Conservation (phyloP, 37 sponge, comb jelly and placozoan genomes). For the Hormiphora californensis region DNA sequence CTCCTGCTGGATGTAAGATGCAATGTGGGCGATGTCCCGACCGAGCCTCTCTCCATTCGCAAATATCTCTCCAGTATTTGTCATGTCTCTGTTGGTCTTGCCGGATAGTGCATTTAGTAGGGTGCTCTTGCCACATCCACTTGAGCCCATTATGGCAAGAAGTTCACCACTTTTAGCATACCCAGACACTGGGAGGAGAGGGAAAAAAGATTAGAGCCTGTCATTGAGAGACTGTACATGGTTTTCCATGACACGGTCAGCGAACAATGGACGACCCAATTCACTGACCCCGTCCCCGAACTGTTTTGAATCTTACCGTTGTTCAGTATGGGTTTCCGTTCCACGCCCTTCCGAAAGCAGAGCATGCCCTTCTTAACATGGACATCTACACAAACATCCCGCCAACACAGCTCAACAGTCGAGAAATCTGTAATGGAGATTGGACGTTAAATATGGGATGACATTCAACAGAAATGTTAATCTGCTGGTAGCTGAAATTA, state of each 20-base stretch:
- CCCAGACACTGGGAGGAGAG: not conserved
- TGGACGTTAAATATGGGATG: no score
- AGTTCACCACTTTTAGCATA: not conserved
- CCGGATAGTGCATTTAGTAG: constrained; percentile 1
- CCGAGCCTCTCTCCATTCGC: not conserved
- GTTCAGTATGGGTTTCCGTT: not conserved
- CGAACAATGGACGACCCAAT: no score
- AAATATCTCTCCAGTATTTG: not conserved
- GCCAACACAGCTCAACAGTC: not conserved
- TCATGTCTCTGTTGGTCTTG: not conserved
- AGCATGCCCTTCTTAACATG: not conserved
- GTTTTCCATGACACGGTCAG: no score
- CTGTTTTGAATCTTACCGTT: not conserved
- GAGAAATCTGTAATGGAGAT: not conserved
- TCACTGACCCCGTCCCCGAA: no score
- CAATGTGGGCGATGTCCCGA: constrained; percentile 3
- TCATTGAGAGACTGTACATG: no score
- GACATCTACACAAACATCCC: not conserved
- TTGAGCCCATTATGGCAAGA: constrained; percentile 1
- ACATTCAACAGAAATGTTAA: no score
- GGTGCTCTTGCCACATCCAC: constrained; percentile 27
- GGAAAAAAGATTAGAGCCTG: no score
- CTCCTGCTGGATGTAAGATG: constrained; percentile 11
- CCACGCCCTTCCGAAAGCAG: constrained; percentile 1
- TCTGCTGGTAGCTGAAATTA: no score